A percentile compares a stretch with the other conserved stretches of the same genome.
Evolutionary conservation across 2,797 vertebrate genomes (phyloP).

Genomic region (Catostomus latipinnis): DNA sequence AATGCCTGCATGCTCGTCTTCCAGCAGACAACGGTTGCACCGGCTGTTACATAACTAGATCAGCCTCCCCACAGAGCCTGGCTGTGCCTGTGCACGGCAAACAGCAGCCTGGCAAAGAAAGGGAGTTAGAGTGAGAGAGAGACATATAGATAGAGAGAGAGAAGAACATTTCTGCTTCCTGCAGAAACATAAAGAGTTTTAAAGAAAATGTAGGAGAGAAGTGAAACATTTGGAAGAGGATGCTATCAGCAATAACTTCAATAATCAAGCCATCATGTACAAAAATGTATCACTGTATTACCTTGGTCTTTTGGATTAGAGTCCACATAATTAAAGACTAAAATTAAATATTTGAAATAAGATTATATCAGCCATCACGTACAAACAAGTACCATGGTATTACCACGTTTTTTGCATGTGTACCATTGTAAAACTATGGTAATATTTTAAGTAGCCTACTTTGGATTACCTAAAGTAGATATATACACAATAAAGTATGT

Average conservation of each 20-base stretch:
- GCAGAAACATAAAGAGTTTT: constrained; percentile 46
- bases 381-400: too few species aligned
- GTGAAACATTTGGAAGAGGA: constrained; percentile 12
- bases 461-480: too few species aligned
- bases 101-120: constrained; percentile 29
- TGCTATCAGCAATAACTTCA: neutral
- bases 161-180: constrained; percentile 35
- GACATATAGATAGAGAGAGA: constrained; percentile 28
- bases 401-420: too few species aligned
- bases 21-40: constrained; percentile 78
- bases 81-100: constrained; percentile 70
- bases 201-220: constrained; percentile 28
- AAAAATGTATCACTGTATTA: too few species aligned
- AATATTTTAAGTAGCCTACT: too few species aligned
- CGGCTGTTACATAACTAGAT: constrained; percentile 83
- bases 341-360: too few species aligned
- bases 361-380: too few species aligned
- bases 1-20: constrained; percentile 78
- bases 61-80: constrained; percentile 75
- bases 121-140: constrained; percentile 9
- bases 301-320: too few species aligned
- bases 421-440: too few species aligned
- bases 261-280: too few species aligned
- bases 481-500: too few species aligned
- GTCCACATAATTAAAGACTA: too few species aligned